Conservation (phyloP, 1,140 invertebrate genomes). For the Sinonovacula constricta region DNA sequence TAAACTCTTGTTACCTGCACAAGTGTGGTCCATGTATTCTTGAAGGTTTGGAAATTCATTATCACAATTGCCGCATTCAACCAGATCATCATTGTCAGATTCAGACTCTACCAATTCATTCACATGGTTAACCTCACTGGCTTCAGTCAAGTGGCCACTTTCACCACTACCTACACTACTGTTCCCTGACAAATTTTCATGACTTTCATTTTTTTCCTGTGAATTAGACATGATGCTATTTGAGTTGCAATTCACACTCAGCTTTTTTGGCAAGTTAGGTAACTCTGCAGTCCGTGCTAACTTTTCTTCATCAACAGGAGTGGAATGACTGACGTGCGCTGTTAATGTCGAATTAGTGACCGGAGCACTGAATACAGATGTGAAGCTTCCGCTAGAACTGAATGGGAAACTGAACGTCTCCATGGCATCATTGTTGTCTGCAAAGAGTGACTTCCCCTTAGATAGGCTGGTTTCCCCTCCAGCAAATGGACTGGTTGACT, state of each 20-base stretch:
- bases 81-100: constrained; percentile 66
- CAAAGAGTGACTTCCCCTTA: constrained; percentile 40
- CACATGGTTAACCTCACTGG: neutral
- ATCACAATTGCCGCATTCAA: constrained; percentile 71
- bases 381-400: neutral
- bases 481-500: constrained; percentile 39
- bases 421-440: constrained; percentile 27
- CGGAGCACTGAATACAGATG: constrained; percentile 16
- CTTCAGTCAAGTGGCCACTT: neutral
- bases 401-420: constrained; percentile 37
- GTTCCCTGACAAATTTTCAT: constrained; percentile 6
- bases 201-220: constrained; percentile 11
- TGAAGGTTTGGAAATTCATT: constrained; percentile 68
- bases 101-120: neutral
- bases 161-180: constrained; percentile 12
- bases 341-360: constrained; percentile 36
- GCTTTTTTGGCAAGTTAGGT: constrained; percentile 27
- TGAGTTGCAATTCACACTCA: neutral
- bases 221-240: constrained; percentile 3
- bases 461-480: constrained; percentile 1
- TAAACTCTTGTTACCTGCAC: constrained; percentile 53
- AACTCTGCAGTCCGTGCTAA: constrained; percentile 8
- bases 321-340: constrained; percentile 39
- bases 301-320: constrained; percentile 24
- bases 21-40: constrained; percentile 71